Percentiles rank a stretch among this genome's conserved stretches.
phyloP scores from a whole-genome alignment of 2,888 invertebrate species.

The Idaea dimidiata region DNA sequence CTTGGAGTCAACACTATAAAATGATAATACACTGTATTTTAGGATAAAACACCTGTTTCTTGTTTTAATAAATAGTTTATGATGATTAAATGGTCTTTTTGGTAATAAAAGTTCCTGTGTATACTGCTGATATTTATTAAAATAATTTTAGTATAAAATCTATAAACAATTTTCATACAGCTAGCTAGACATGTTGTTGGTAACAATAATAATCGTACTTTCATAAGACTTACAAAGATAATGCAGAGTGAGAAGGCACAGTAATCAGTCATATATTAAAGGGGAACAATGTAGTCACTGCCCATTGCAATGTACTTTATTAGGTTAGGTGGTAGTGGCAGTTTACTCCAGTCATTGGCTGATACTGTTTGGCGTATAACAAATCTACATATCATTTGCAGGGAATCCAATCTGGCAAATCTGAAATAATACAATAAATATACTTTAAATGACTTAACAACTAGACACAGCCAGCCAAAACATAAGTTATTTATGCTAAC shows the following conservation, averaged over 20 bases:
- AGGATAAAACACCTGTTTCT: slow-evolving; percentile 18
- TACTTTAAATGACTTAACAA: no score
- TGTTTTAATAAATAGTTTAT: slow-evolving; percentile 19
- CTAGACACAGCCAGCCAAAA: no score
- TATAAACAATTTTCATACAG: slow-evolving; percentile 49
- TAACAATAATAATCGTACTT: slow-evolving; percentile 25
- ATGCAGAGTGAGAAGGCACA: slow-evolving; percentile 50
- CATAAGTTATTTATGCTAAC: no score
- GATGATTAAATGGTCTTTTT: slow-evolving; percentile 13
- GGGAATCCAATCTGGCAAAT: slow-evolving; percentile 83
- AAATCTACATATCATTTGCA: slow-evolving; percentile 88
- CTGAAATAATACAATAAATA: slow-evolving; percentile 55
- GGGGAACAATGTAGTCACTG: slow-evolving; percentile 75
- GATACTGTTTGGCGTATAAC: slow-evolving; percentile 86
- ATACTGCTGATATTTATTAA: slow-evolving; percentile 49
- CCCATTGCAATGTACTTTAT: slow-evolving; percentile 67
- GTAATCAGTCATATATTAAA: slow-evolving; percentile 41
- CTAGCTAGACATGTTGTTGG: slow-evolving; percentile 23
- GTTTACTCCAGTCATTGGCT: slow-evolving; percentile 83
- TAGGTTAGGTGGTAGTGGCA: slow-evolving; percentile 82
- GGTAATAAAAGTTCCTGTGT: slow-evolving; percentile 34
- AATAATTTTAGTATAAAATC: slow-evolving; percentile 61
- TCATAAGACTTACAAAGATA: slow-evolving; percentile 29
- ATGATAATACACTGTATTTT: slow-evolving; percentile 38
- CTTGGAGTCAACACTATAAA: slow-evolving; percentile 69